Evolutionary conservation across 2,797 vertebrate species (phyloP).

Genomic region (Xenopus petersii): DNA sequence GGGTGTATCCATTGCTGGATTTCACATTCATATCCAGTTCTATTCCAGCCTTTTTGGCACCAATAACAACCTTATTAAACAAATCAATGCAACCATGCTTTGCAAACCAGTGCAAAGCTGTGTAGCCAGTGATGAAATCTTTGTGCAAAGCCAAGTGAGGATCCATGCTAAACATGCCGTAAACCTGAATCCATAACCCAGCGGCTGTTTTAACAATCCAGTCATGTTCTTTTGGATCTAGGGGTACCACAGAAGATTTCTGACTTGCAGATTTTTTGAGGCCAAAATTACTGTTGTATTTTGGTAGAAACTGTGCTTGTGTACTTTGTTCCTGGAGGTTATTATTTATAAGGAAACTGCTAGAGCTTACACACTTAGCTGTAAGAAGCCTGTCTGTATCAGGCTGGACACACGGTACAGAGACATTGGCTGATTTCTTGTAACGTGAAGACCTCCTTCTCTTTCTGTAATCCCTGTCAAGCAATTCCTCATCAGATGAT

Average conservation of each 20-base stretch:
- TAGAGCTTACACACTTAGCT: not conserved
- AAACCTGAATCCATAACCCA: constrained; percentile 76
- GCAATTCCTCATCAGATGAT: constrained; percentile 52
- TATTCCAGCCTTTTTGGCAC: constrained; percentile 67
- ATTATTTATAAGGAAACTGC: constrained; percentile 6
- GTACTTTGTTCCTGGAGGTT: not conserved
- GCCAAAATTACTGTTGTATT: not conserved
- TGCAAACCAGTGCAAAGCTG: constrained; percentile 89
- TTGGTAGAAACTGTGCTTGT: not conserved
- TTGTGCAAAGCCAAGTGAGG: constrained; percentile 72
- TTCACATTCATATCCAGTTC: constrained; percentile 72
- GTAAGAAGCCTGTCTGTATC: constrained; percentile 45
- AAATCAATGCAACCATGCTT: constrained; percentile 83
- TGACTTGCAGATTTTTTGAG: constrained; percentile 6
- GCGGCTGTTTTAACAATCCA: constrained; percentile 85
- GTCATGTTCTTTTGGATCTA: constrained; percentile 77
- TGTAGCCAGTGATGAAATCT: constrained; percentile 91
- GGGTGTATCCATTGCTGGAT: constrained; percentile 83
- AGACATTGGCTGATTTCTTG: constrained; percentile 46
- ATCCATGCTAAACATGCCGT: constrained; percentile 79
- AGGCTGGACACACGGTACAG: constrained; percentile 28
- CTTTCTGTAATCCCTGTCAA: constrained; percentile 41
- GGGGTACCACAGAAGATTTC: constrained; percentile 66
- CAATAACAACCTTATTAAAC: constrained; percentile 78
- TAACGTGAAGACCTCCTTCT: constrained; percentile 37